Base-by-base conservation (phyloP, 2,888 invertebrate genomes). In the Xanthorhoe designata region DNA sequence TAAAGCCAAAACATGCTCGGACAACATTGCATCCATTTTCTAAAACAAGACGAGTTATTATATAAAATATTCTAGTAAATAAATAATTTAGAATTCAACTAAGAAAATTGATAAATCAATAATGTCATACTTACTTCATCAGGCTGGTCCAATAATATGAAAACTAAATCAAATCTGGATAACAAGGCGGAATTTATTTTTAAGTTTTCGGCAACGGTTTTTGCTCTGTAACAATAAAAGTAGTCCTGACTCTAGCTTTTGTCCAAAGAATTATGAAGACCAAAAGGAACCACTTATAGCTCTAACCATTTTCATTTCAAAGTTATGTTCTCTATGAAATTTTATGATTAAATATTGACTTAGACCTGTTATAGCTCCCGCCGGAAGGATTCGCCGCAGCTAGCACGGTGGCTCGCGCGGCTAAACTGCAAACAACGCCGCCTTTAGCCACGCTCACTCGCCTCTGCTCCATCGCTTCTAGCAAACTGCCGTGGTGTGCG, bases 381-480 rank as follows among this genome's bases (percentile, higher is more conserved):
- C 96, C 96, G 0, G 96, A 95, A 2, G 99, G 98, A 94, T 99
- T 99, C 2, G 98, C 99, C 5, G 98, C 98, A 38, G 98, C 98
- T 53, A 99, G 91, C 24, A 99, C 96, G 0, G 98, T 96, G 0
- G 98, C 96, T 58, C 97, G 94, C 0, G 98, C 96, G 19, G 97
- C 96, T 53, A 98, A 91, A 61, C 96, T 96, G 84, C 96, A 97
- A 51, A 97, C 96, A 17, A 97, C 95, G 5, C 98, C 97, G n/a
- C 97, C 97, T 86, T 98, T 98, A 0, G 98, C 98, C 61, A 99
- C 95, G 81, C 98, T 97, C 47, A 99, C 96, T 55, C 96, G 96
- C 76, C 98, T 96, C 80, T 99, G 98, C 84, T 99, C 99, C 98
- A 99, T 98, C 0, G 97, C 97, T 92, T 99, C 99, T 51, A 99